Evolutionary conservation across 30 jellyfish, hydroid and myxozoan genomes (phyloP), one percentile per base, ranked within the genome.

Genomic region (Aurelia sp.): DNA sequence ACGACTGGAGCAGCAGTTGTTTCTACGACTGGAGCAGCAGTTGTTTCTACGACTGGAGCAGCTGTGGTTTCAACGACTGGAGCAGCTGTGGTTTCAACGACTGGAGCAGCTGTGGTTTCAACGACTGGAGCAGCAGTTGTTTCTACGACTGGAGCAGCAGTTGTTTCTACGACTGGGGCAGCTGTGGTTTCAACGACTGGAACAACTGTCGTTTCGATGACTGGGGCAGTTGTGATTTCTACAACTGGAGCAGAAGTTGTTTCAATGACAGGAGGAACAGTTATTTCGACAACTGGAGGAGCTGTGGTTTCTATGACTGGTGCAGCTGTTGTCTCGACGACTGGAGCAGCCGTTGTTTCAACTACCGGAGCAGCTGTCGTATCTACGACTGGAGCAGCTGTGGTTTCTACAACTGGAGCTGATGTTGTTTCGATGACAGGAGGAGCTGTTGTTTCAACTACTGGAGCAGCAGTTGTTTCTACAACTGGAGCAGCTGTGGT

Each of bases 351-450:
- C 0, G 84, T 59, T 8, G 70, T 41, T 1, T 55, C 67, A 0
- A 24, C 67, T 3, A 31, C 72, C 4, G 69, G 70, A 31, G 84
- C 70, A 44, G 84, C 72, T 15, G 70, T 41, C 0, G 84, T 47
- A 4, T 38, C 72, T 0, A 66, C 18, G 10, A 35, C 88, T 20
- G 77, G 78, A 21, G 81, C 81, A 22, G 31, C 61, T 5, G 88
- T 77, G 13, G 88, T 58, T n/a, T 51, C 88, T 2, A 59, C 63
- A 10, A 35, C 88, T 20, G 77, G 78, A 47, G 88, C 68, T 2
- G 88, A 53, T 13, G 67, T 66, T 7, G 68, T 16, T 20, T 47
- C 81, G 3, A 61, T 31, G 30, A 44, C 78, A 10, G 88, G 57
- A 10, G 67, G 80, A 24, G 60, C 75, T 1, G 67, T 47, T 17